Evolutionary conservation across 1,140 invertebrate genomes (phyloP), one percentile per base, ranked within the genome.

Genomic region (Brevipalpus yothersi): DNA sequence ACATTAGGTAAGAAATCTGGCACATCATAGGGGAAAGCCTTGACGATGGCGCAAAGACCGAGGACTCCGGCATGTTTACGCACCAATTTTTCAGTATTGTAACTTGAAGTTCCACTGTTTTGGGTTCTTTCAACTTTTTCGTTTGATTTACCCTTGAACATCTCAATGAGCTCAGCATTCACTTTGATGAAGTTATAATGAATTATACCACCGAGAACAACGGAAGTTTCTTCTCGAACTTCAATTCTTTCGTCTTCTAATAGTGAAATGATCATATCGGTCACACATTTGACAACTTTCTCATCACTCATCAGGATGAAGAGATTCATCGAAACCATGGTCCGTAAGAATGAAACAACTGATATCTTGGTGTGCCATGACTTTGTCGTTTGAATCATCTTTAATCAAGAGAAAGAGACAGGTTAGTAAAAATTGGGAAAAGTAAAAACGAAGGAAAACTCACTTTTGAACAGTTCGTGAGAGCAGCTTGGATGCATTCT

Each of bases 21-120:
- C 43, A 95, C 79, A 67, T 89, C 83, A 68, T 95, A 94, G 0
- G 91, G 91, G 71, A 82, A 80, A 9, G 89, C 85, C 63, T 79
- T 79, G 12, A 95, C 79, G 70, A 88, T 89, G 2, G 86, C 81
- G 70, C 87, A 87, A 39, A 95, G 71, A 11, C 89, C 89, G 4
- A 94, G 75, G 41, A 94, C 80, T 41, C 85, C 88, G 47, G 81
- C 80, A 71, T 93, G 89, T 8, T 74, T 64, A 62, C 72, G 68
- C 9, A 73, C 62, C 40, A 76, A 59, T 73, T 73, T 69, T 59
- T 67, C 63, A 10, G 66, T 63, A 17, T 62, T 64, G 59, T 59
- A 59, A 13, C 47, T 58, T 68, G 23, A 73, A 19, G 12, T 43
- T 10, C 61, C 63, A 71, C 72, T 0, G 70, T 72, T 59, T 68